Conservation (phyloP, 2,113 vertebrate species). For the Oncorhynchus gorbuscha region DNA sequence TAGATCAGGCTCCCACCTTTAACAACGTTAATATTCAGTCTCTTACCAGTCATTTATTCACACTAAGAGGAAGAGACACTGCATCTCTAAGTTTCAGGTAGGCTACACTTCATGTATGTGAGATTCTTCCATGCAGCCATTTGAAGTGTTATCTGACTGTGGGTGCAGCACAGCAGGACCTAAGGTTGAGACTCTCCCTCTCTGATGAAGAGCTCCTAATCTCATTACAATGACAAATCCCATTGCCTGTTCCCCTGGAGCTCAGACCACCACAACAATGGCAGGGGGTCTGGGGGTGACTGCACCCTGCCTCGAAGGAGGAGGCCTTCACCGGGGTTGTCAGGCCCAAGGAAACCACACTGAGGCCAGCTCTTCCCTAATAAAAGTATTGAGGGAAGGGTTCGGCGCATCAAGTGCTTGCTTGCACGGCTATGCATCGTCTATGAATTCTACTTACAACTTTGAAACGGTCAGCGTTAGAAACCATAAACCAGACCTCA, state of each 20-base stretch:
- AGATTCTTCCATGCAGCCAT: conserved; percentile 8
- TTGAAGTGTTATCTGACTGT: neutral
- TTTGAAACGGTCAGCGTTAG: neutral
- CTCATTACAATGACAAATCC: conserved; percentile 43
- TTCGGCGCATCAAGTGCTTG: neutral
- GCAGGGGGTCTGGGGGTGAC: conserved; percentile 3
- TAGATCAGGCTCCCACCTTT: conserved; percentile 20
- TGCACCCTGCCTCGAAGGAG: neutral
- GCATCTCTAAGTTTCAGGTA: neutral
- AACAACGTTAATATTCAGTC: conserved; percentile 31
- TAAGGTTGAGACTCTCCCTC: conserved; percentile 2
- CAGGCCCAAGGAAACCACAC: neutral
- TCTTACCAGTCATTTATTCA: neutral
- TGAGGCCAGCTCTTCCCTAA: neutral
- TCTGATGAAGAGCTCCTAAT: conserved; percentile 28
- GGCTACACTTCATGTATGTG: conserved; percentile 20
- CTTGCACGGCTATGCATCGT: neutral
- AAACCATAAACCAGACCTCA: neutral
- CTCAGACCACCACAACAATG: conserved; percentile 18
- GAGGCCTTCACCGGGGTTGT: neutral
- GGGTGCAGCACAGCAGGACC: no score
- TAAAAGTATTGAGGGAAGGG: neutral
- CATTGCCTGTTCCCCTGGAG: conserved; percentile 12
- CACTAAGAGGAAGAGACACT: neutral
- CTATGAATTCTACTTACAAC: neutral